Percentiles rank a stretch among this genome's conserved stretches.
These are phyloP conservation scores for Urechis unicinctus DNA, from an alignment of 2,888 invertebrate genomes.

Conservation along the genomic window DNA sequence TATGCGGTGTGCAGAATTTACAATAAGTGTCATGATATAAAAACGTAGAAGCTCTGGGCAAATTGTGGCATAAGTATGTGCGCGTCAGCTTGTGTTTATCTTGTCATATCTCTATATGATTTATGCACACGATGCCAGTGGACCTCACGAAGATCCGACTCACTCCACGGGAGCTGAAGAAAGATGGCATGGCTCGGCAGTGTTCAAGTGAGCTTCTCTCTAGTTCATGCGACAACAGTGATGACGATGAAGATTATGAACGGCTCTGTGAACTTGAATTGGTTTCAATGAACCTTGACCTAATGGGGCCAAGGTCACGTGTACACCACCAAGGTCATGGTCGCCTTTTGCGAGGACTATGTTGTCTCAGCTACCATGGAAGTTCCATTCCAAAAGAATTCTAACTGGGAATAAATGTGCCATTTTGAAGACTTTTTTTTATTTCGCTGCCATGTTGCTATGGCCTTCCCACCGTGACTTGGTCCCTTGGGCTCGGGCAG, in stretches of 20 bases:
- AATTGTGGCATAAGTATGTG: too few species aligned
- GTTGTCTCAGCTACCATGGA: too few species aligned
- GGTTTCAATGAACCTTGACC: not conserved
- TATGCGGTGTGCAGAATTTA: too few species aligned
- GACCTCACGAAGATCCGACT: slow-evolving; percentile 44
- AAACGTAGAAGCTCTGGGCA: too few species aligned
- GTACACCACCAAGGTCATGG: too few species aligned
- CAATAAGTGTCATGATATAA: too few species aligned
- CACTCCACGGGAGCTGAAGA: slow-evolving; percentile 22
- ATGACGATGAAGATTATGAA: not conserved
- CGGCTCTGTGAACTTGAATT: not conserved
- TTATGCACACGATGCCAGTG: slow-evolving; percentile 29
- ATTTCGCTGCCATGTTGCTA: not conserved
- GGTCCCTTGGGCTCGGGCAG: not conserved
- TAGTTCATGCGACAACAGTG: not conserved
- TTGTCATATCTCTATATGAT: not conserved
- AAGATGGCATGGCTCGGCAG: slow-evolving; percentile 7
- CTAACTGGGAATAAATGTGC: too few species aligned
- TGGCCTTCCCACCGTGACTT: not conserved
- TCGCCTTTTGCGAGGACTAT: too few species aligned
- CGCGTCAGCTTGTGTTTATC: too few species aligned
- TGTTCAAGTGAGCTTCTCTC: not conserved
- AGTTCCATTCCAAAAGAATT: too few species aligned
- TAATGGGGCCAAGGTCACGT: too few species aligned
- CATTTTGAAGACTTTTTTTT: not conserved